These are phyloP conservation scores for Polydrusus tereticollis DNA, from an alignment of 2,888 invertebrate species.

Conservation along the genomic window DNA sequence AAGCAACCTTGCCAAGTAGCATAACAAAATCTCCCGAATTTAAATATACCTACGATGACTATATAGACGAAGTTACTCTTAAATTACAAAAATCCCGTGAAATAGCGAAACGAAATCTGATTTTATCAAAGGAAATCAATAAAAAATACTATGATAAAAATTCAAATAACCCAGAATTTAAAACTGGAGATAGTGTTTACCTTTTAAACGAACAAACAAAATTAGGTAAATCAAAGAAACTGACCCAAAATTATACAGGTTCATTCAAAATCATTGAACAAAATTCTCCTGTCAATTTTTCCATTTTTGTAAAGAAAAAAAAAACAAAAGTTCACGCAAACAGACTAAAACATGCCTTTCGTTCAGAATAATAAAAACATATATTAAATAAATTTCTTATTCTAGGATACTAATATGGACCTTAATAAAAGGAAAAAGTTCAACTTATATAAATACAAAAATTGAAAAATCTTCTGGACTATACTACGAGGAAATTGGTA, in stretches of 20 bases:
- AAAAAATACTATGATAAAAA: conserved; percentile 54
- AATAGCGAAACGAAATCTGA: conserved; percentile 51
- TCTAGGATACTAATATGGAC: not conserved
- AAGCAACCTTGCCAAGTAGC: not conserved
- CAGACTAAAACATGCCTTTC: conserved; percentile 46
- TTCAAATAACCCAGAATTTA: conserved; percentile 24
- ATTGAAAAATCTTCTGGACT: not conserved
- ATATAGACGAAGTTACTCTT: conserved; percentile 47
- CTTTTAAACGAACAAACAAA: conserved; percentile 29
- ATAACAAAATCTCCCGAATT: conserved; percentile 48
- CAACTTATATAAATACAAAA: not conserved
- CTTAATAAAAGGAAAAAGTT: not conserved
- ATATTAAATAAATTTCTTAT: not conserved
- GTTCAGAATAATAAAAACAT: conserved; percentile 25
- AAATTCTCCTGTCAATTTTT: conserved; percentile 40
- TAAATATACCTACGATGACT: conserved; percentile 55
- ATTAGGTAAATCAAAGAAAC: conserved; percentile 39
- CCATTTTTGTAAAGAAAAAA: conserved; percentile 46
- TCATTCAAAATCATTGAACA: conserved; percentile 26
- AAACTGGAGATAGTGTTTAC: conserved; percentile 44
- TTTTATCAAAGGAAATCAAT: conserved; percentile 49
- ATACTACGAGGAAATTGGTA: not conserved
- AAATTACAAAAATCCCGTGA: conserved; percentile 52
- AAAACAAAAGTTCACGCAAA: conserved; percentile 44
- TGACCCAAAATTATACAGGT: conserved; percentile 8